A percentile compares a stretch with the other conserved stretches of the same genome.
Evolutionary conservation across 2,797 vertebrate species (phyloP).

Genomic region (Rhinatrema bivittatum): DNA sequence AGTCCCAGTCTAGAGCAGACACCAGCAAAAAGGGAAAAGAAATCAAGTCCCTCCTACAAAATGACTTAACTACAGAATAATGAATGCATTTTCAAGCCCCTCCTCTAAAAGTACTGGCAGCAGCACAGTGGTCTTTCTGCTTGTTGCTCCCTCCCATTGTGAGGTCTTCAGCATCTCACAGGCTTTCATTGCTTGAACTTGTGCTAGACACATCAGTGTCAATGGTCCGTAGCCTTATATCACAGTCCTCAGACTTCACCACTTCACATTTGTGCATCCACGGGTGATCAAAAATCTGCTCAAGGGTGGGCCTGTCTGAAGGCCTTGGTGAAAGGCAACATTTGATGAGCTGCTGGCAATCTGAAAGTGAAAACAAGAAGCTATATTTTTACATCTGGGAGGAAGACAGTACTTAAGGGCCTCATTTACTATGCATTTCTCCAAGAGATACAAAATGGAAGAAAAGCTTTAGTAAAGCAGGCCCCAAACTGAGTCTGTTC

Average conservation of each 20-base stretch:
- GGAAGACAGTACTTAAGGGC: fast-evolving
- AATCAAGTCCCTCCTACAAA: conserved; percentile 65
- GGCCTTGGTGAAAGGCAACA: conserved; percentile 94
- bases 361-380: conserved; percentile 42
- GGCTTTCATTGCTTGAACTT: conserved; percentile 93
- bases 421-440: no score
- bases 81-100: conserved; percentile 45
- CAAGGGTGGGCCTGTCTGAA: conserved; percentile 88
- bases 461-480: no score
- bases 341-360: conserved; percentile 93
- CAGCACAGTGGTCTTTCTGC: conserved; percentile 50
- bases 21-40: conserved; percentile 68
- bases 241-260: conserved; percentile 62
- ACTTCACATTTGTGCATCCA: conserved; percentile 83
- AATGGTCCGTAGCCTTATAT: conserved; percentile 81
- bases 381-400: not conserved
- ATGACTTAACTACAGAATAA: conserved; percentile 54
- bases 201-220: conserved; percentile 86
- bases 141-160: conserved; percentile 42
- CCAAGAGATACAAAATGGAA: no score
- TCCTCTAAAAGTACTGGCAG: conserved; percentile 43
- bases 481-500: fast-evolving
- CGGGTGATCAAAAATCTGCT: conserved; percentile 90
- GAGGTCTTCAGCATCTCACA: conserved; percentile 55
- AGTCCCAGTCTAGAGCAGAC: conserved; percentile 54